Conservation (phyloP, 2,113 vertebrate species). For the Corythornis vintsioides region DNA sequence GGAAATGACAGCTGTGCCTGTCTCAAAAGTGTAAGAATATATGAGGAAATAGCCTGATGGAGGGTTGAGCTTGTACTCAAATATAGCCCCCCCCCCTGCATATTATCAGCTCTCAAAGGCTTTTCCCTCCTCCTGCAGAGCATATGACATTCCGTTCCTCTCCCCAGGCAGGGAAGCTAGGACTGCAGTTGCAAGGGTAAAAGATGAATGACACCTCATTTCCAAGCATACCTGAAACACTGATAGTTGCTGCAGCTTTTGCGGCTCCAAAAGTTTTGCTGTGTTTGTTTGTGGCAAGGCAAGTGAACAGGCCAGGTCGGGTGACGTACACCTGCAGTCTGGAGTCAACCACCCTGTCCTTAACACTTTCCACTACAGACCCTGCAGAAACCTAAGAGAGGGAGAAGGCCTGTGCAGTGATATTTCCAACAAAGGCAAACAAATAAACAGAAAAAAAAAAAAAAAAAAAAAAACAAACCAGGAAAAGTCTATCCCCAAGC, state of each 20-base stretch:
- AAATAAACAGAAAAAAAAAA: not conserved
- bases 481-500: not conserved
- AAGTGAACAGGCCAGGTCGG: constrained; percentile 91
- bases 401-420: not conserved
- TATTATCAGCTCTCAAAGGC: not conserved
- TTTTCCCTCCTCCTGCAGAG: not conserved
- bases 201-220: not conserved
- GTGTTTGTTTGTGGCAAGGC: constrained; percentile 91
- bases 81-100: not conserved
- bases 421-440: not conserved
- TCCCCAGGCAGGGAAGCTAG: not conserved
- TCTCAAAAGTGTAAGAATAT: not conserved
- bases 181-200: not conserved
- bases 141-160: not conserved
- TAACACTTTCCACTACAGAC: constrained; percentile 87
- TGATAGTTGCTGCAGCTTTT: constrained; percentile 89
- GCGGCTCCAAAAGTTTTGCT: constrained; percentile 89
- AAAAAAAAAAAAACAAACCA: not conserved
- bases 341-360: constrained; percentile 87
- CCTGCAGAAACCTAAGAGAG: constrained; percentile 83
- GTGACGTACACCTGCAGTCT: constrained; percentile 85
- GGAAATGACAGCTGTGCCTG: constrained; percentile 32
- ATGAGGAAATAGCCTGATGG: constrained; percentile 24
- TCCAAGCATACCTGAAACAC: constrained; percentile 83
- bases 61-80: not conserved